A percentile compares a stretch with the other conserved stretches of the same genome.
Conservation (phyloP, 2,888 invertebrate species). For the Bruchidius siliquastri region DNA sequence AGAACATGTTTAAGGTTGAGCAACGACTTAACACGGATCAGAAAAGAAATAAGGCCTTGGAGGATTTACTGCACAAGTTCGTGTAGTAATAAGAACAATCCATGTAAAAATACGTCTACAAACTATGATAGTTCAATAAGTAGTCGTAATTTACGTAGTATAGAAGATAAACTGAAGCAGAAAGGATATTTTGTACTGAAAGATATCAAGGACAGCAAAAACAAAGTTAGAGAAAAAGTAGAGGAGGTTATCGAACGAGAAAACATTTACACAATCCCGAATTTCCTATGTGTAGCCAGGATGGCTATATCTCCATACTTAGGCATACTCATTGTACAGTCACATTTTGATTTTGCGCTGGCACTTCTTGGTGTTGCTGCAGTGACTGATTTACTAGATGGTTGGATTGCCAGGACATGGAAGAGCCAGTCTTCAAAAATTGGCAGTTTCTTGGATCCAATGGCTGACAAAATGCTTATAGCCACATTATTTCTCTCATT, state of each 20-base stretch:
- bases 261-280: constrained; percentile 91
- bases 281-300: constrained; percentile 79
- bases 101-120: neutral
- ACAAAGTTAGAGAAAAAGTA: constrained; percentile 66
- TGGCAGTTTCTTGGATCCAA: constrained; percentile 93
- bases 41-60: neutral
- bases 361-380: constrained; percentile 82
- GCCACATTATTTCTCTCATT: constrained; percentile 83
- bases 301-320: constrained; percentile 84
- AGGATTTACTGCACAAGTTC: neutral
- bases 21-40: neutral
- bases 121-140: neutral
- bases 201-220: constrained; percentile 67
- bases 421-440: constrained; percentile 86
- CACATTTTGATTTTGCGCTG: constrained; percentile 75
- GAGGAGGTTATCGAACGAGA: constrained; percentile 78
- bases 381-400: constrained; percentile 90
- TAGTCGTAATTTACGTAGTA: constrained; percentile 57
- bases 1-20: neutral
- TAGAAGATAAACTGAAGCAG: constrained; percentile 55
- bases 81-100: neutral
- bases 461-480: constrained; percentile 94
- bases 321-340: constrained; percentile 81
- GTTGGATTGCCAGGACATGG: constrained; percentile 93
- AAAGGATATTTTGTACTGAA: constrained; percentile 62